Evolutionary conservation across 1,140 invertebrate species (phyloP).

Genomic region (Euura saliciscinereae): DNA sequence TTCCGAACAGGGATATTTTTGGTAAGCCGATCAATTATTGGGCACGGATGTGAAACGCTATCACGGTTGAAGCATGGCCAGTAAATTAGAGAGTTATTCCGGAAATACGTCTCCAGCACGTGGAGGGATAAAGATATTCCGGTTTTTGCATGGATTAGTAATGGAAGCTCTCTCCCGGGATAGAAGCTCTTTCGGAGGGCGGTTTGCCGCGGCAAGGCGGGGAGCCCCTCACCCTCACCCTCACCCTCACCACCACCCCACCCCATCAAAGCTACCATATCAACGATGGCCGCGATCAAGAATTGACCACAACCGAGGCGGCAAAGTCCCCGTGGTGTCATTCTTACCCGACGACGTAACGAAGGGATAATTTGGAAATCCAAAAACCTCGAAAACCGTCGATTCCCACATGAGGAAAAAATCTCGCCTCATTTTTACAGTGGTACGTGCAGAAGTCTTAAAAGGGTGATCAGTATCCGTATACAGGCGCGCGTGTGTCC

Average conservation of each 20-base stretch:
- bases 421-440: too few relatives aligned
- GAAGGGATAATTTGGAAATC: too few relatives aligned
- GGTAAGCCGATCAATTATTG: background rate
- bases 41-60: background rate
- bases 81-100: constrained; percentile 50
- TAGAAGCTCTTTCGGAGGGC: constrained; percentile 55
- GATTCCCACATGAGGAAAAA: too few relatives aligned
- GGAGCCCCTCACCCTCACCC: constrained; percentile 39
- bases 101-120: constrained; percentile 58
- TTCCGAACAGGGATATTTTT: too few relatives aligned
- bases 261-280: constrained; percentile 24
- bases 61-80: background rate
- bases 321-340: constrained; percentile 3
- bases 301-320: constrained; percentile 12
- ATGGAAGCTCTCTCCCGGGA: constrained; percentile 57
- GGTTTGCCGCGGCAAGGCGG: constrained; percentile 49
- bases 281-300: constrained; percentile 37
- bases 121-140: constrained; percentile 60
- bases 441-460: too few relatives aligned
- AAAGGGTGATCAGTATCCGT: too few relatives aligned
- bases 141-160: constrained; percentile 62
- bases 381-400: too few relatives aligned
- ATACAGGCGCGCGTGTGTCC: background rate
- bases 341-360: background rate
- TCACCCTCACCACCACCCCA: constrained; percentile 25